Evolutionary conservation across 2,113 vertebrate genomes (phyloP).

Genomic region (Gopherus evgoodei): DNA sequence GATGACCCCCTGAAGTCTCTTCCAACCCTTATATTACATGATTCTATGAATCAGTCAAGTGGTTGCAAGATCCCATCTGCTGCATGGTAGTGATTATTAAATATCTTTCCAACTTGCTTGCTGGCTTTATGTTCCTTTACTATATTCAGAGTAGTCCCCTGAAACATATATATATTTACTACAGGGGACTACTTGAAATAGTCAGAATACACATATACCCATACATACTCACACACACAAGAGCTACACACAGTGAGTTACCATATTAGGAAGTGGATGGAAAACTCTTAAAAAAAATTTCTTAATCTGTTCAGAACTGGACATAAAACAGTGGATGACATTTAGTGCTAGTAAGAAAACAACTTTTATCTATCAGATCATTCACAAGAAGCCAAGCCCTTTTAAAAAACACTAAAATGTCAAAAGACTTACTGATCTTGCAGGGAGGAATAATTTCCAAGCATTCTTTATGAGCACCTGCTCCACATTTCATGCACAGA

Average conservation of each 20-base stretch:
- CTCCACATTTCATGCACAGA: constrained; percentile 92
- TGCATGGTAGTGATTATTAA: background rate
- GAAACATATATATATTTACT: fast-evolving
- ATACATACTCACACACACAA: too few relatives aligned
- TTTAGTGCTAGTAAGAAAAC: background rate
- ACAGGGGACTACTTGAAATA: background rate
- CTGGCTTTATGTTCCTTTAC: background rate
- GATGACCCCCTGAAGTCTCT: too few relatives aligned
- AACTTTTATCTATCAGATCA: background rate
- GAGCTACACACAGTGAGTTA: fast-evolving
- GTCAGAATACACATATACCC: background rate
- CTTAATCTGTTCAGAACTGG: background rate
- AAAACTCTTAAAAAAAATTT: fast-evolving
- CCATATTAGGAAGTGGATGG: background rate
- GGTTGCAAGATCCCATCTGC: background rate
- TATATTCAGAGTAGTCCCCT: background rate
- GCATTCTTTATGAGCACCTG: constrained; percentile 97
- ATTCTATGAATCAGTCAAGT: background rate
- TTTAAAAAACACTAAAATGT: background rate
- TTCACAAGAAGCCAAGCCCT: background rate
- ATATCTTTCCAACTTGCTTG: fast-evolving
- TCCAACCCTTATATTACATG: background rate
- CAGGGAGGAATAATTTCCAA: constrained; percentile 95
- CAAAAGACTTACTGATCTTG: constrained; percentile 89
- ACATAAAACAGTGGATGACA: background rate